Conservation (phyloP, 2,888 invertebrate species). For the Oligia fasciuncula region DNA sequence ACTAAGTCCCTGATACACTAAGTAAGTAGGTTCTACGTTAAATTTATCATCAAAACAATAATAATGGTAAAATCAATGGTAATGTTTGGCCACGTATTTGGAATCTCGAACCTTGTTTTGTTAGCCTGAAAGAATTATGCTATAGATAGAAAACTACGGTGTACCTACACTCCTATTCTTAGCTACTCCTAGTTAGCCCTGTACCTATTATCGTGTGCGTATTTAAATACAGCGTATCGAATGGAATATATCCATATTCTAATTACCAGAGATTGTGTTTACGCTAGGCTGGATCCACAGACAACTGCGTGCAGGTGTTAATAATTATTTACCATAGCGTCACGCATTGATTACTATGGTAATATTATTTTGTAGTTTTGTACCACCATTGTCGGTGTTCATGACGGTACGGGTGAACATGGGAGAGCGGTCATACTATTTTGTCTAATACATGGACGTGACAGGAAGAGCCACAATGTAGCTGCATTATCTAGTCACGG, state of each 20-base stretch:
- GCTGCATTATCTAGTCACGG: constrained; percentile 31
- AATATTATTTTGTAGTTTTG: no score
- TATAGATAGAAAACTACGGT: neutral
- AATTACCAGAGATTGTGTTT: constrained; percentile 62
- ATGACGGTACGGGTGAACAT: constrained; percentile 22
- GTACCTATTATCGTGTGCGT: constrained; percentile 25
- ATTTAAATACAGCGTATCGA: constrained; percentile 57
- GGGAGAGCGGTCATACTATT: constrained; percentile 25
- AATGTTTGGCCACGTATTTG: neutral
- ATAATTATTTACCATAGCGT: constrained; percentile 62
- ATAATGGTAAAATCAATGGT: constrained; percentile 35
- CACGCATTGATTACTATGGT: constrained; percentile 64
- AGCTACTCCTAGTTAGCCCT: constrained; percentile 29
- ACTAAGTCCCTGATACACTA: constrained; percentile 14
- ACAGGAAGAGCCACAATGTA: constrained; percentile 52
- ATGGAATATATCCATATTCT: constrained; percentile 63
- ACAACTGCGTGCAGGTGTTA: constrained; percentile 64
- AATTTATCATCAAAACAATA: constrained; percentile 42
- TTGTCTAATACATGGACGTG: constrained; percentile 9
- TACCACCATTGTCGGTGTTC: constrained; percentile 49
- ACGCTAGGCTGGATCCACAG: constrained; percentile 57
- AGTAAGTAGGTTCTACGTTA: constrained; percentile 10
- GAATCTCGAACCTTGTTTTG: neutral
- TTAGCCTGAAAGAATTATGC: neutral
- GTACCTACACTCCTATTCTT: neutral